phyloP scores from a whole-genome alignment of 2,797 vertebrate species.

The Cuculus canorus region DNA sequence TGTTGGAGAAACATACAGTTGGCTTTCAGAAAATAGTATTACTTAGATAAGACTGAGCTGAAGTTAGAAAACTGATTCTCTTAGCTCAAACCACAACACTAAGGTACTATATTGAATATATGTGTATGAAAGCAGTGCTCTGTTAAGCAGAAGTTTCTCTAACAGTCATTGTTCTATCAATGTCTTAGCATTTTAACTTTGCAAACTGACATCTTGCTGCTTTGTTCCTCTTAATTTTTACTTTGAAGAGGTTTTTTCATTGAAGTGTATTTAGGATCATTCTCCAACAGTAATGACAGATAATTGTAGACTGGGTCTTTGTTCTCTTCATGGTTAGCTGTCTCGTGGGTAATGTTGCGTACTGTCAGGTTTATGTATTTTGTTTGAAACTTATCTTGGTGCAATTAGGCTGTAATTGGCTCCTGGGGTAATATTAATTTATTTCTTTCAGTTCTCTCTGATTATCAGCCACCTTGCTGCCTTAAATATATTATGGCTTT shows the following conservation, averaged over 20 bases:
- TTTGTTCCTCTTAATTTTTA: background rate
- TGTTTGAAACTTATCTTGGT: background rate
- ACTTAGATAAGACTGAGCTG: too few relatives aligned
- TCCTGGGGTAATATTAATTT: constrained; percentile 7
- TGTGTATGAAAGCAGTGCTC: background rate
- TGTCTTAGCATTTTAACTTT: background rate
- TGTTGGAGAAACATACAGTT: too few relatives aligned
- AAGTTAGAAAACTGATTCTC: too few relatives aligned
- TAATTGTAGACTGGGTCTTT: background rate
- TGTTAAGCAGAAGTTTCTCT: background rate
- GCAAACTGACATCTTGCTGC: background rate
- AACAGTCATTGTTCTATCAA: background rate
- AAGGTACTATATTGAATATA: background rate
- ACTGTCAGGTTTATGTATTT: constrained; percentile 8
- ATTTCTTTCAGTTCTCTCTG: background rate
- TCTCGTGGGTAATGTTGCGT: background rate
- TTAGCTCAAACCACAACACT: too few relatives aligned
- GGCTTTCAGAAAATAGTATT: too few relatives aligned
- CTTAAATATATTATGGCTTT: background rate
- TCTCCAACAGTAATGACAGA: background rate
- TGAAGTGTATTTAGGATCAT: background rate
- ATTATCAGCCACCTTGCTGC: background rate
- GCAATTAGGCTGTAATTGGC: background rate
- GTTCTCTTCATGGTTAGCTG: background rate
- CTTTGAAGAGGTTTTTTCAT: background rate